Percentiles rank a stretch among this genome's conserved stretches.
phyloP scores from a whole-genome alignment of 2,113 vertebrate genomes.

The Cercopithecus mona region DNA sequence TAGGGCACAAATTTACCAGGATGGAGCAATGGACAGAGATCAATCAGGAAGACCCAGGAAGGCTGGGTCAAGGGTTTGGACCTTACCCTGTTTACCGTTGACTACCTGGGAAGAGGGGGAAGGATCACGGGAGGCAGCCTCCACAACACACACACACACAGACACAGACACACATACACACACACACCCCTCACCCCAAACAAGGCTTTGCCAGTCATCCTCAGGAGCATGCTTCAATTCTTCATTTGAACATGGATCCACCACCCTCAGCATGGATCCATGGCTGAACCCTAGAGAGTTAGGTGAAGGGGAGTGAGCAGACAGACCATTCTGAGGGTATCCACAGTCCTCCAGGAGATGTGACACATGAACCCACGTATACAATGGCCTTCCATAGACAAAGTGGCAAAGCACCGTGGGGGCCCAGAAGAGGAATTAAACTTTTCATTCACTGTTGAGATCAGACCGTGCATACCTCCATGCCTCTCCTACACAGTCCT shows the following conservation, averaged over 20 bases:
- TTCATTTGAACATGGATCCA: background rate
- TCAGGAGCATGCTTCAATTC: background rate
- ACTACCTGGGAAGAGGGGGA: background rate
- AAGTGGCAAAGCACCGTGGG: background rate
- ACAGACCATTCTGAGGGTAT: background rate
- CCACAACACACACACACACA: background rate
- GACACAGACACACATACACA: background rate
- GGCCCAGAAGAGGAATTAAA: background rate
- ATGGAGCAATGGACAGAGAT: background rate
- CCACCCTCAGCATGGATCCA: background rate
- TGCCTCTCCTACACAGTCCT: accelerated
- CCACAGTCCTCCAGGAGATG: background rate
- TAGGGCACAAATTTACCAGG: background rate
- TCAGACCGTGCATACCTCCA: background rate
- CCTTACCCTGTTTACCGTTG: no score
- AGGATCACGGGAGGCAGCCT: background rate
- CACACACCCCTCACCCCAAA: background rate
- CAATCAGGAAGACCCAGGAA: background rate
- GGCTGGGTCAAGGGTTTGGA: background rate
- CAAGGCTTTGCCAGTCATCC: background rate
- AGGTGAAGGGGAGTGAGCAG: background rate
- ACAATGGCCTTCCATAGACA: background rate
- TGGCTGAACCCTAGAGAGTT: background rate
- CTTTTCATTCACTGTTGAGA: no score
- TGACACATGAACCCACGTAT: background rate